Percentiles rank a stretch among this genome's conserved stretches.
Conservation (phyloP, 1,140 invertebrate genomes). For the Drosophila bipectinata region DNA sequence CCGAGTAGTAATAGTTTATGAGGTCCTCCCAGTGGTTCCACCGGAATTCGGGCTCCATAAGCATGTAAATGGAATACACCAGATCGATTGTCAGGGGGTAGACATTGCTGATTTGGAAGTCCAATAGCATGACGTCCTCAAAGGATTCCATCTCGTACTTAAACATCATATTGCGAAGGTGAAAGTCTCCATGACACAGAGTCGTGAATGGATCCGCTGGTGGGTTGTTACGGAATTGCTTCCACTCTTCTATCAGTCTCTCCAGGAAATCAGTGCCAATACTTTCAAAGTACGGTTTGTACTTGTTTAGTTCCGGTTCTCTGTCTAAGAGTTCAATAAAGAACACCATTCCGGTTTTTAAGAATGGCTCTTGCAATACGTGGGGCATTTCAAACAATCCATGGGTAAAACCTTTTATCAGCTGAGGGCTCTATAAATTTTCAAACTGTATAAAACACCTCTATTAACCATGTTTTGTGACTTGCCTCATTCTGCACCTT, state of each 20-base stretch:
- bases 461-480: background rate
- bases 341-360: conserved; percentile 40
- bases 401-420: conserved; percentile 39
- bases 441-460: background rate
- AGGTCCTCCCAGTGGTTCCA: conserved; percentile 21
- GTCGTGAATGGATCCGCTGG: conserved; percentile 2
- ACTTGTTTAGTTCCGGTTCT: conserved; percentile 35
- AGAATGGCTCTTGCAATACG: conserved; percentile 21
- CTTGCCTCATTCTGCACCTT: conserved; percentile 48
- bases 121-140: conserved; percentile 54
- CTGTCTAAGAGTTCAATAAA: conserved; percentile 42
- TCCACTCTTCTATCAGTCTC: conserved; percentile 8
- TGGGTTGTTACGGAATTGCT: conserved; percentile 1
- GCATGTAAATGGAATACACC: conserved; percentile 51
- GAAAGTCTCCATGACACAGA: conserved; percentile 55
- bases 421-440: conserved; percentile 31
- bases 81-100: conserved; percentile 49
- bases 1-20: conserved; percentile 38
- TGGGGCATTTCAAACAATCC: conserved; percentile 35
- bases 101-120: conserved; percentile 55
- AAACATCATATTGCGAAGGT: conserved; percentile 59
- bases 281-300: conserved; percentile 18
- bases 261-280: conserved; percentile 12
- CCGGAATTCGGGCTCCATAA: conserved; percentile 36
- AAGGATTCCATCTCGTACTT: conserved; percentile 35